Evolutionary conservation across 2,797 vertebrate genomes (phyloP).

Genomic region (Sebastes oblongus): DNA sequence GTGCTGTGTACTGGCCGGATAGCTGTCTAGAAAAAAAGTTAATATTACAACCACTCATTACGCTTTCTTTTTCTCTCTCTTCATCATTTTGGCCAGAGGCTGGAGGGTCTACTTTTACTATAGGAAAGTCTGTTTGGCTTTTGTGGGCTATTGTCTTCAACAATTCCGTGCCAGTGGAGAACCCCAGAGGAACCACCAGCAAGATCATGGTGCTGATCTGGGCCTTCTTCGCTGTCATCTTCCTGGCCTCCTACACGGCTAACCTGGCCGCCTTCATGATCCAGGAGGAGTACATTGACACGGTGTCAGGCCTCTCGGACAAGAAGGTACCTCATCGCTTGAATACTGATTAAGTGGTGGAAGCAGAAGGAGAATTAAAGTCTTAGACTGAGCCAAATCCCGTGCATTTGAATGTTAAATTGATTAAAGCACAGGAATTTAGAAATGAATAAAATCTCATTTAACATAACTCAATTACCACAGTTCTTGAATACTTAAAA

Average conservation of each 20-base stretch:
- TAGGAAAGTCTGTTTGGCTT: constrained; percentile 96
- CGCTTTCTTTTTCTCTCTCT: background rate
- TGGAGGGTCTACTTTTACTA: constrained; percentile 95
- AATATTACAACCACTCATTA: background rate
- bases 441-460: constrained; percentile 63
- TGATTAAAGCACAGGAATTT: constrained; percentile 67
- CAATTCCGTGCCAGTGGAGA: constrained; percentile 96
- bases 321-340: constrained; percentile 85
- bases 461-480: constrained; percentile 57
- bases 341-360: constrained; percentile 64
- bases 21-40: constrained; percentile 1
- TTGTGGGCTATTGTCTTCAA: constrained; percentile 98
- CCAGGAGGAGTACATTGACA: constrained; percentile 97
- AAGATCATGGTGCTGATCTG: constrained; percentile 98
- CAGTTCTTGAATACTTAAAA: constrained; percentile 51
- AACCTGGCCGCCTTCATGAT: constrained; percentile 98
- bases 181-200: constrained; percentile 94
- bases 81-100: constrained; percentile 77
- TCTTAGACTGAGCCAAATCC: constrained; percentile 61
- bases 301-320: constrained; percentile 95
- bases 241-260: constrained; percentile 96
- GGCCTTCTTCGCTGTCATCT: constrained; percentile 98
- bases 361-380: constrained; percentile 62
- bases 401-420: constrained; percentile 66
- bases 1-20: background rate